Base-by-base conservation (phyloP, 2,797 vertebrate species). In the Rhinichthys osculus region DNA sequence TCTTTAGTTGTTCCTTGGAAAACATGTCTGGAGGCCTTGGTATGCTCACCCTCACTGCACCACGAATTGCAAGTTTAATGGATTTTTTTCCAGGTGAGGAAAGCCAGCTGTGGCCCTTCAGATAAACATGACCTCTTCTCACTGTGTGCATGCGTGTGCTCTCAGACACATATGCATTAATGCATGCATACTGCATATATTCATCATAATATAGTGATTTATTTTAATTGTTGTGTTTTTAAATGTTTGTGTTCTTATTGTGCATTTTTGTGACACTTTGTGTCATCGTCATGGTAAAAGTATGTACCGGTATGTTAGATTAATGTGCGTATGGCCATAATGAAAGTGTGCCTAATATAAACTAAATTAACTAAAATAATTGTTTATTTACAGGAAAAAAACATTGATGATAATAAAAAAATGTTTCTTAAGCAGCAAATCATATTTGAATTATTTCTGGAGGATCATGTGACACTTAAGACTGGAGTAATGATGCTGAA, bases 71-170 rank as follows among this genome's bases (percentile, higher is more conserved):
- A 86, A 77, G 85, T 82, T 83, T 84, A 84, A 89, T 90, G 27
- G 85, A 84, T 87, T 87, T 87, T 47, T 85, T 87, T 85, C 78
- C 81, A 86, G 87, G 69, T 86, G 87, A 85, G 59, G 80, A 89
- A 30, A 54, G 33, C 67, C 85, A 88, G 80, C 88, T 88, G 90
- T 85, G 87, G 59, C 66, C 66, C 52, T 52, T 23, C 14, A 73
- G 57, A 80, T 78, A 74, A 78, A 69, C 30, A 52, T 7, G 10
- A 33, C 47, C 21, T 64, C 19, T 83, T 33, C 11, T 64, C 14
- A 44, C 19, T 76, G 30, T 27, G 23, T 27, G 54, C 35, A 27
- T 21, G 23, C 47, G 14, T 74, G 42, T 30, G 86, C 6, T 69
- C 50, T 77, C n/a, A 84, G 50, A 83, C 62, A 84, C 47, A 69